Evolutionary conservation across 2,888 invertebrate species (phyloP), one percentile per base, ranked within the genome.

Genomic region (Agapostemon virescens): DNA sequence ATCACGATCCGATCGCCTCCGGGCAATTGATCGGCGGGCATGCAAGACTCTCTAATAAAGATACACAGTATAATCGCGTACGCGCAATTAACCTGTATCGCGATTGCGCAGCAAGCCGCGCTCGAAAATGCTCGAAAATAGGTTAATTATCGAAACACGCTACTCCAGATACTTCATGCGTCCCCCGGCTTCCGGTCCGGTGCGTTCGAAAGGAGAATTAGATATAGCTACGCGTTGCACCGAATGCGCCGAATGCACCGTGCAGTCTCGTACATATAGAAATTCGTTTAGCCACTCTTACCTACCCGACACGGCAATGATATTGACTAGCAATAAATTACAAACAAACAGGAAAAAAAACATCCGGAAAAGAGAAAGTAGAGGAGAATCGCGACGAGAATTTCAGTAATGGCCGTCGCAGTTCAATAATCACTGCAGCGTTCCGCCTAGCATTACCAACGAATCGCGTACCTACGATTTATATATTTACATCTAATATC

Each of bases 11-110:
- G 42, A 26, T 15, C 45, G 69, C 70, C 70, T 36, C n/a, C 33
- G 49, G 77, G 73, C 82, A 17, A 74, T 74, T 52, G 80, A 69
- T 74, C 49, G 67, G 13, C 77, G 45, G 69, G 45, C 69, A 82
- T 77, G 74, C 69, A 81, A 58, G 82, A 77, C 74, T 69, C 69
- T 61, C 55, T 69, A 77, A 61, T 68, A 69, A 71, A 74, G 69
- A 83, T 68, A 36, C 81, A 55, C 42, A 11, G 30, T 78, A 64
- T 23, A 11, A 75, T 42, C 63, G 49, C 40, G 49, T 23, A 23
- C 66, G 30, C 40, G 72, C 69, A 77, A 81, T 81, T 81, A 84
- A 84, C 71, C 69, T 58, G 45, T 42, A 77, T 69, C 49, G 55
- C 63, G 63, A 84, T 75, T 52, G 69, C 55, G 36, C 26, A 49